Percentiles rank a stretch among this genome's conserved stretches.
These are phyloP conservation scores for Caenorhabditis sp. DNA, from an alignment of 2,888 invertebrate genomes.

Conservation along the genomic window DNA sequence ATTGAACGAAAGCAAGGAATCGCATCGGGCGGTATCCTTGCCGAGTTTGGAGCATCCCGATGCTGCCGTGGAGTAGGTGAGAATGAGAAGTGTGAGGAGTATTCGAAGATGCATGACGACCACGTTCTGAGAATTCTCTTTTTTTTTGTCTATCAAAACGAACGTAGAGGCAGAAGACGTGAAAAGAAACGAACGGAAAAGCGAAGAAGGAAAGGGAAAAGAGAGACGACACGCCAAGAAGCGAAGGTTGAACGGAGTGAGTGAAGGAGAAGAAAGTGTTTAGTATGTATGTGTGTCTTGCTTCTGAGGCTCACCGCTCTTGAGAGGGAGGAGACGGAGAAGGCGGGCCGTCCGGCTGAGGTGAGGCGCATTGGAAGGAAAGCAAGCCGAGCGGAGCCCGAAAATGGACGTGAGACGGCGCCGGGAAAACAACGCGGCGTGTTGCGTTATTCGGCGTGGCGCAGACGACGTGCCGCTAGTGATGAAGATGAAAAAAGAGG, in stretches of 20 bases:
- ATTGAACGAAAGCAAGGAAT: conserved; percentile 10
- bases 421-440: conserved; percentile 25
- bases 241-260: conserved; percentile 33
- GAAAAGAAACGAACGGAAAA: background rate
- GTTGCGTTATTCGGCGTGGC: conserved; percentile 1
- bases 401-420: conserved; percentile 3
- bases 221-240: conserved; percentile 14
- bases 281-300: conserved; percentile 57
- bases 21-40: conserved; percentile 17
- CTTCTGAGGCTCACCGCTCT: conserved; percentile 21
- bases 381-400: background rate
- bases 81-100: conserved; percentile 34
- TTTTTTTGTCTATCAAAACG: background rate
- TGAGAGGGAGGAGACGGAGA: conserved; percentile 20
- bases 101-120: conserved; percentile 38
- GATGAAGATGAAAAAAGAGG: conserved; percentile 17
- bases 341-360: conserved; percentile 1
- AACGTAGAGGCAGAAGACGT: background rate
- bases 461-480: conserved; percentile 42
- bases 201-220: background rate
- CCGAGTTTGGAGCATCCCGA: conserved; percentile 3
- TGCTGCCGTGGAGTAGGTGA: conserved; percentile 18
- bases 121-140: background rate
- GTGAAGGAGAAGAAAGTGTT: conserved; percentile 37
- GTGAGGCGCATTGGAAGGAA: background rate